Evolutionary conservation across 2,888 invertebrate species (phyloP).

Genomic region (Clepsis dumicolana): DNA sequence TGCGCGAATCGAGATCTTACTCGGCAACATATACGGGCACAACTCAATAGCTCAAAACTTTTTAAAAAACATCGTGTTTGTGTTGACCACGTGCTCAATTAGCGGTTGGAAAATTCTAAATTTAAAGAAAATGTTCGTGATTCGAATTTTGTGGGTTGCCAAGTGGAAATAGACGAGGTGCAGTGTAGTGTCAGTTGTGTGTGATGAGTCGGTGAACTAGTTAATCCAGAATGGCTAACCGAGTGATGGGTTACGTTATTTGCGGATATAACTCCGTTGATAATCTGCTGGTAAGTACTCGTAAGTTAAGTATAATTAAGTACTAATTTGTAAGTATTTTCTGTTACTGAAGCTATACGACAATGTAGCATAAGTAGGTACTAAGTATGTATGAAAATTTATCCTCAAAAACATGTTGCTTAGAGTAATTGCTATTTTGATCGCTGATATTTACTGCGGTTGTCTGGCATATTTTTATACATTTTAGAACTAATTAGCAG

Average conservation of each 20-base stretch:
- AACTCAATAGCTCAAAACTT: not conserved
- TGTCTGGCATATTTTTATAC: not conserved
- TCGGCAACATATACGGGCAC: not conserved
- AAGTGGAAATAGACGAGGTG: not conserved
- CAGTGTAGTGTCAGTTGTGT: constrained; percentile 42
- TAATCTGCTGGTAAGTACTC: constrained; percentile 82
- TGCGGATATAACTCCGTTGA: constrained; percentile 87
- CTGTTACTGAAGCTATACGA: no score
- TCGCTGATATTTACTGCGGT: not conserved
- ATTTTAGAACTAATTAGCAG: not conserved
- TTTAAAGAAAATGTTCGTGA: constrained; percentile 37
- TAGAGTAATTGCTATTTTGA: not conserved
- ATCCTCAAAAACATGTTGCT: no score
- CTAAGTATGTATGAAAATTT: no score
- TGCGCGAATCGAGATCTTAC: constrained; percentile 30
- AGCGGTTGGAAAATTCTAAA: constrained; percentile 30
- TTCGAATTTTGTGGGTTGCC: constrained; percentile 34
- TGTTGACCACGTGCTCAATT: constrained; percentile 33
- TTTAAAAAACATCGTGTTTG: not conserved
- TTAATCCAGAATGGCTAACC: constrained; percentile 71
- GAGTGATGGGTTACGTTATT: constrained; percentile 85
- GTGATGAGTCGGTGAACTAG: constrained; percentile 49
- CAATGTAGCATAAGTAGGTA: no score
- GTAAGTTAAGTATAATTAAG: not conserved
- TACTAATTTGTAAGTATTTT: not conserved